Conservation (phyloP, 2,888 invertebrate genomes). For the Aelia acuminata region DNA sequence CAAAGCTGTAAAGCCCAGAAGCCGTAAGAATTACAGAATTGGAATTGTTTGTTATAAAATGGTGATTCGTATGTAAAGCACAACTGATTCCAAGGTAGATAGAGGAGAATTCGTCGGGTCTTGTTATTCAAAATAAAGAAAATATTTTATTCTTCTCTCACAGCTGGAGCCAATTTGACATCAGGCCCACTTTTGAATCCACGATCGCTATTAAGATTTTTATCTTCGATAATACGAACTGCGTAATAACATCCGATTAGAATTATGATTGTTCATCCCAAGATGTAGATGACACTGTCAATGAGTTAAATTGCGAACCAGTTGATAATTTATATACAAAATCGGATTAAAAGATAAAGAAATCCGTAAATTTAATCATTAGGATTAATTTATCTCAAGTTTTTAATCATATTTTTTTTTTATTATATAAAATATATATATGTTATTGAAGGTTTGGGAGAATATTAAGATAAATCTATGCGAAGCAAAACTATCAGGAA, state of each 20-base stretch:
- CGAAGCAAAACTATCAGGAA: too few relatives aligned
- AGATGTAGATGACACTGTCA: not conserved
- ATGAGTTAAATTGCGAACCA: too few relatives aligned
- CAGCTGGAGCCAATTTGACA: not conserved
- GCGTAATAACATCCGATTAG: not conserved
- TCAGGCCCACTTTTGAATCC: not conserved
- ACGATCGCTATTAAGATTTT: not conserved
- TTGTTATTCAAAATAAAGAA: not conserved
- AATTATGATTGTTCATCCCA: not conserved
- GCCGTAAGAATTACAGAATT: not conserved
- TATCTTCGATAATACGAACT: not conserved
- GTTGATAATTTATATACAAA: too few relatives aligned
- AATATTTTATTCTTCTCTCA: not conserved
- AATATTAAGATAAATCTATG: too few relatives aligned
- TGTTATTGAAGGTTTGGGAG: too few relatives aligned
- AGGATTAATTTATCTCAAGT: too few relatives aligned
- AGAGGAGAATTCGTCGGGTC: not conserved
- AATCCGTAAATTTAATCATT: too few relatives aligned
- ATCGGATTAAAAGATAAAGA: too few relatives aligned
- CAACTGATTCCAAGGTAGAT: not conserved
- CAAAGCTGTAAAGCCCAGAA: conserved; percentile 1
- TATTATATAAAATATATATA: too few relatives aligned
- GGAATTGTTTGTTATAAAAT: not conserved
- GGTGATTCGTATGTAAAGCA: not conserved
- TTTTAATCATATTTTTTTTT: too few relatives aligned